Base-by-base conservation (phyloP, 2,797 vertebrate species). In the Thalassophryne amazonica region DNA sequence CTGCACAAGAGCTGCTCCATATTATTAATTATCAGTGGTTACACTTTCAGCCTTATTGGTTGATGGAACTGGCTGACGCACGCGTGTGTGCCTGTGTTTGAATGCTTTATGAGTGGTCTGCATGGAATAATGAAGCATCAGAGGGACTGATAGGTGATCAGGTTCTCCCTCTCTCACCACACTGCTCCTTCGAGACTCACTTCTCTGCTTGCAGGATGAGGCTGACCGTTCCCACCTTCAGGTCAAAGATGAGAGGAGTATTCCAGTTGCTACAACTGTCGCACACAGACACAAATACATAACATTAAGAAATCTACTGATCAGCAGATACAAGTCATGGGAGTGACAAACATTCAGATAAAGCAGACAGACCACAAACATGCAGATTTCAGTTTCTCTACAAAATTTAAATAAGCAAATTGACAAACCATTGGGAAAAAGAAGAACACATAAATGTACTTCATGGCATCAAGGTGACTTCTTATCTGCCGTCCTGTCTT, bases 211-310 rank as follows among this genome's bases (percentile, higher is more conserved):
- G 97, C 27, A 96, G 87, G 81, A 99, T 96, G 72, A 99, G 92
- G 70, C 95, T 96, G 54, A 98, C 94, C 6, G 93, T 94, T 85
- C 94, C 94, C 72, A 98, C 97, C 87, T 94, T 99, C 64, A 98
- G 91, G 78, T 99, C 95, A 88, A 98, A 97, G 80, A 99, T 95
- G 78, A 98, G 81, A 1, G 97, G 97, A 20, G 97, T 99, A 63
- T 99, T 99, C 97, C 97, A 99, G 81, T 99, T 99, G 82, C 91
- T 94, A 7, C 91, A 92, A 56, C 96, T 98, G 83, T 49, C 37
- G 54, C 16, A 73, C 41, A 62, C 12, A 66, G 56, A 76, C 32
- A 68, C 20, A 59, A 33, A 56, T 5, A 57, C 28, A 60, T 14
- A 30, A 36, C 15, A 39, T n/a, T n/a, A n/a, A n/a, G n/a, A n/a